Evolutionary conservation across 2,888 invertebrate genomes (phyloP).

Genomic region (Tupiocoris notatus): DNA sequence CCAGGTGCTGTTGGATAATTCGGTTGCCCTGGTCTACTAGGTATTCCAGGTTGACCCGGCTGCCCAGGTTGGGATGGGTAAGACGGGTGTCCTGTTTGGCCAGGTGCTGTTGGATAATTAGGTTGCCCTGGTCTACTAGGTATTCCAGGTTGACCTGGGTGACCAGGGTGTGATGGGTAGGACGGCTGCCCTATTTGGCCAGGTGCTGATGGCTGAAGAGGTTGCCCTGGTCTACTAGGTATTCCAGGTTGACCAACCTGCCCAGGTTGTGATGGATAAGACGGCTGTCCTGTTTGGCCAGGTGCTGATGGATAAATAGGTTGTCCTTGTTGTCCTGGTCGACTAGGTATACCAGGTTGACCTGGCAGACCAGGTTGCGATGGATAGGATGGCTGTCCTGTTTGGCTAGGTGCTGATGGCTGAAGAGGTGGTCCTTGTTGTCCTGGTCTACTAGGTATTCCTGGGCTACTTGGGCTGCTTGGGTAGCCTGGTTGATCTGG

Average conservation of each 20-base stretch:
- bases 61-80: conserved; percentile 47
- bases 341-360: conserved; percentile 22
- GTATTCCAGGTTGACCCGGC: conserved; percentile 47
- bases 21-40: conserved; percentile 34
- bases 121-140: conserved; percentile 45
- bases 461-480: conserved; percentile 48
- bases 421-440: conserved; percentile 49
- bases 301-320: neutral
- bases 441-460: conserved; percentile 48
- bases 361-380: conserved; percentile 44
- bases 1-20: conserved; percentile 51
- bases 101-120: too few relatives aligned
- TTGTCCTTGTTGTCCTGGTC: neutral
- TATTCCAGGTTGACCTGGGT: conserved; percentile 48
- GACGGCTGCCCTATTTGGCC: conserved; percentile 4
- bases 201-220: conserved; percentile 46
- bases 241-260: too few relatives aligned
- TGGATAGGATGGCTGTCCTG: conserved; percentile 39
- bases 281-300: too few relatives aligned
- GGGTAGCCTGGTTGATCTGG: conserved; percentile 37
- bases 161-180: conserved; percentile 26
- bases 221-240: neutral
- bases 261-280: neutral
- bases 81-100: conserved; percentile 46
- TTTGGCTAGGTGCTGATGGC: conserved; percentile 51